A percentile compares a stretch with the other conserved stretches of the same genome.
These are phyloP conservation scores for Falco peregrinus DNA, from an alignment of 2,797 vertebrate genomes.

Conservation along the genomic window DNA sequence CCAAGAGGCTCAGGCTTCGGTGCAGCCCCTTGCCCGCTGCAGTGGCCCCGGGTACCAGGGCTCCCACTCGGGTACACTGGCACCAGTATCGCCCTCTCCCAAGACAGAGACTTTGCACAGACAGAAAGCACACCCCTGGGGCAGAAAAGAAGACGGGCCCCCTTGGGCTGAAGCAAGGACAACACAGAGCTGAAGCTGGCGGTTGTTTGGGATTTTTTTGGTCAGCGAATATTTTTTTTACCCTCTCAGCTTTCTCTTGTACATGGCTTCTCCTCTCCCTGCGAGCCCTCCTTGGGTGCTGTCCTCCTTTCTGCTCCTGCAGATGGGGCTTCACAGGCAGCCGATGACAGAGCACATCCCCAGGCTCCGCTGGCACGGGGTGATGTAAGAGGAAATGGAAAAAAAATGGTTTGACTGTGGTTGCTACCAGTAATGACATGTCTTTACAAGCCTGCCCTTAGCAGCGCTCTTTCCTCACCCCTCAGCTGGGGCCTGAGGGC, in stretches of 20 bases:
- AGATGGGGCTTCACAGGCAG: accelerated
- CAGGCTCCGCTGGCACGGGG: accelerated
- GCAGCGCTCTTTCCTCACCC: not conserved
- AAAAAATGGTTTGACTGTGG: accelerated
- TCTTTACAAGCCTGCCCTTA: not conserved
- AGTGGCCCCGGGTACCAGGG: accelerated
- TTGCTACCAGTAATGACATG: not conserved
- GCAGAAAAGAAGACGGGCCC: not conserved
- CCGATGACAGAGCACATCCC: accelerated
- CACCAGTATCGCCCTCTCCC: accelerated
- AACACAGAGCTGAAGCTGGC: not conserved
- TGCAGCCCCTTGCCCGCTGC: accelerated
- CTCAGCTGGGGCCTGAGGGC: not conserved
- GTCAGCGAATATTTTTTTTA: not conserved
- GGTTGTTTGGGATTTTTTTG: no score
- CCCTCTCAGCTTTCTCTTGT: not conserved
- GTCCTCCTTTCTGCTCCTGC: not conserved
- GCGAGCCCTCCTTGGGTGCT: not conserved
- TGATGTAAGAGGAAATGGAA: not conserved
- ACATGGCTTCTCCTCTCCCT: not conserved
- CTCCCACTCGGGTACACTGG: accelerated
- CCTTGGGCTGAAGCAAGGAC: not conserved
- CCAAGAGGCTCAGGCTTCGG: accelerated
- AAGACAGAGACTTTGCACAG: not conserved
- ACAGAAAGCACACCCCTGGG: not conserved